Evolutionary conservation across 2,888 invertebrate species (phyloP), one percentile per base, ranked within the genome.

Genomic region (Macrophya alboannulata): DNA sequence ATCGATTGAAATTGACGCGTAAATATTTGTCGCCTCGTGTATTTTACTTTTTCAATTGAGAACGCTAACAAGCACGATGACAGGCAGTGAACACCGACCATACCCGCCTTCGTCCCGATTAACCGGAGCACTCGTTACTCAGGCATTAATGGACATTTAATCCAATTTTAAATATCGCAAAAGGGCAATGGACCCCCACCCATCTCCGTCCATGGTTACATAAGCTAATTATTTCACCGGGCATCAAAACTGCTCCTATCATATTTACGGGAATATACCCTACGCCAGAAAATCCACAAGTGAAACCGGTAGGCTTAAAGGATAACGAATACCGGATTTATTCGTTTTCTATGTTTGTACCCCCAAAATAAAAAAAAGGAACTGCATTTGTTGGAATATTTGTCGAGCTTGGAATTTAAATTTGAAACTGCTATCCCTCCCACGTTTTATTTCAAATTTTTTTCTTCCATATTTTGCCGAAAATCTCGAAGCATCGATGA

Each of bases 111-210:
- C 45, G 12, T 45, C 15, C 74, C 21, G 45, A 31, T 45, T 45
- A 74, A 74, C 21, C 74, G 43, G 8, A 45, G n/a, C 59, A 43
- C 81, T 59, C 81, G 81, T 81, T 40, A 62, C 37, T 37, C 59
- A 15, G 81, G n/a, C 62, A 81, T 81, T 81, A 81, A 59, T 81
- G 81, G 62, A 4, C 43, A 62, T 81, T 81, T 81, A 81, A 81
- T 81, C 81, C 81, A 62, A 62, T 81, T 81, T 59, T 62, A 59
- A 81, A 81, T 62, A 62, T 81, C 25, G 25, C n/a, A 62, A 62
- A 59, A 43, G 59, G 81, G 81, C 21, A 62, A 25, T 45, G 45
- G 45, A 31, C 74, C n/a, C n/a, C 43, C 43, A 43, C 15, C 43
- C 59, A 10, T 59, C 21, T 62, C 25, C 51, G 4, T 21, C 37